Conservation (phyloP, 2,113 vertebrate species). For the Rattus norvegicus region DNA sequence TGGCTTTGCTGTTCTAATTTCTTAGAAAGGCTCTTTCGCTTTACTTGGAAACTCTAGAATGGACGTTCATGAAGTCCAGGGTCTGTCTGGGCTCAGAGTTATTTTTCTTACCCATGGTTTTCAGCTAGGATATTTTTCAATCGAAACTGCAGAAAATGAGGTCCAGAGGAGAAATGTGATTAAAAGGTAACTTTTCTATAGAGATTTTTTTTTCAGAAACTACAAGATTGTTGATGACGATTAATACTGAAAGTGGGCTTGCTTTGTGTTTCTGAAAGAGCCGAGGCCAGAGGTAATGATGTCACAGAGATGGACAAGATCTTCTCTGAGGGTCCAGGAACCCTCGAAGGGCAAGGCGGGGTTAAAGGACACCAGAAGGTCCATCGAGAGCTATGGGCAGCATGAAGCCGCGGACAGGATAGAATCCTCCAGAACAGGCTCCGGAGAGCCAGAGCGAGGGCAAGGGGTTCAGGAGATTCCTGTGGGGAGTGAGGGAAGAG, state of each 20-base stretch:
- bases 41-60: conserved; percentile 14
- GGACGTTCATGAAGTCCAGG: not conserved
- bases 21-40: not conserved
- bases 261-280: conserved; percentile 19
- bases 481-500: not conserved
- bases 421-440: not conserved
- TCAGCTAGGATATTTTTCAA: not conserved
- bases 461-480: not conserved
- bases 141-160: conserved; percentile 5
- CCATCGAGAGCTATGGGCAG: not conserved
- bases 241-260: not conserved
- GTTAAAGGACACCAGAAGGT: not conserved
- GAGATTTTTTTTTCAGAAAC: conserved; percentile 28
- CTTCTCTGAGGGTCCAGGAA: not conserved
- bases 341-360: not conserved
- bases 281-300: not conserved
- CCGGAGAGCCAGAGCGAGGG: not conserved
- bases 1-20: not conserved
- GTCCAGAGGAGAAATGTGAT: not conserved
- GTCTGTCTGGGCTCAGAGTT: conserved; percentile 9
- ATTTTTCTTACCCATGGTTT: not conserved
- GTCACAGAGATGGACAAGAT: not conserved
- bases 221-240: not conserved
- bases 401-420: not conserved
- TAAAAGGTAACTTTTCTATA: not conserved